Conservation (phyloP, 2,888 invertebrate species). For the Leucophenga maculata region DNA sequence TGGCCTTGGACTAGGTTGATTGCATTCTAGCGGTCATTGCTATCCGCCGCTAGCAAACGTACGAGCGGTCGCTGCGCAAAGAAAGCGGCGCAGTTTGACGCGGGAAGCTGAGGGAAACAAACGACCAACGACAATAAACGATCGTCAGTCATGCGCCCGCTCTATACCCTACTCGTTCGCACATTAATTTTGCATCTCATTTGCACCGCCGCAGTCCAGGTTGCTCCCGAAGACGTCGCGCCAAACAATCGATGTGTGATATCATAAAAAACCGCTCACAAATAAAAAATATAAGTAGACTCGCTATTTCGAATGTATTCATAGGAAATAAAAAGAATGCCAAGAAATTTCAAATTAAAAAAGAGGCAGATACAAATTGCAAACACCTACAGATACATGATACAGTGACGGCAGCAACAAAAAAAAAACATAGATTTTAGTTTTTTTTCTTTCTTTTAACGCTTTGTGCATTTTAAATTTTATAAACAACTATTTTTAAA, state of each 20-base stretch:
- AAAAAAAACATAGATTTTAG: slow-evolving; percentile 40
- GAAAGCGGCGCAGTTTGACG: not conserved
- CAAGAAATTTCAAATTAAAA: slow-evolving; percentile 12
- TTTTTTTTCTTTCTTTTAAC: slow-evolving; percentile 13
- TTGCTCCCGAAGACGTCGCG: not conserved
- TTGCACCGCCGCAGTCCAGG: slow-evolving; percentile 40
- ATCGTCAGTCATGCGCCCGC: slow-evolving; percentile 8
- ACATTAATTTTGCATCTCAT: not conserved
- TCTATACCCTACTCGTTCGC: slow-evolving; percentile 1
- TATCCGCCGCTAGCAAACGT: slow-evolving; percentile 38
- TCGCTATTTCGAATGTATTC: slow-evolving; percentile 46
- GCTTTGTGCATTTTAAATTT: slow-evolving; percentile 46
- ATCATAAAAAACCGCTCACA: slow-evolving; percentile 25
- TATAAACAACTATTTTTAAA: slow-evolving; percentile 60
- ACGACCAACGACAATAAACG: not conserved
- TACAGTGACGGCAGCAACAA: slow-evolving; percentile 29
- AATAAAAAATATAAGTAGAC: slow-evolving; percentile 45
- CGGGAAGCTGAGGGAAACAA: not conserved
- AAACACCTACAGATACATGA: too few relatives aligned
- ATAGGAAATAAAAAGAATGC: slow-evolving; percentile 44
- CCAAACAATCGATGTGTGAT: slow-evolving; percentile 12
- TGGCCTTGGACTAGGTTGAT: slow-evolving; percentile 70
- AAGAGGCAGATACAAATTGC: not conserved
- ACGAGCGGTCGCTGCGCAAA: slow-evolving; percentile 31
- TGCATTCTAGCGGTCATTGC: slow-evolving; percentile 70